Percentiles rank a stretch among this genome's conserved stretches.
Evolutionary conservation across 30 jellyfish, hydroid and myxozoan genomes (phyloP).

Genomic region (Clytia hemisphaerica): DNA sequence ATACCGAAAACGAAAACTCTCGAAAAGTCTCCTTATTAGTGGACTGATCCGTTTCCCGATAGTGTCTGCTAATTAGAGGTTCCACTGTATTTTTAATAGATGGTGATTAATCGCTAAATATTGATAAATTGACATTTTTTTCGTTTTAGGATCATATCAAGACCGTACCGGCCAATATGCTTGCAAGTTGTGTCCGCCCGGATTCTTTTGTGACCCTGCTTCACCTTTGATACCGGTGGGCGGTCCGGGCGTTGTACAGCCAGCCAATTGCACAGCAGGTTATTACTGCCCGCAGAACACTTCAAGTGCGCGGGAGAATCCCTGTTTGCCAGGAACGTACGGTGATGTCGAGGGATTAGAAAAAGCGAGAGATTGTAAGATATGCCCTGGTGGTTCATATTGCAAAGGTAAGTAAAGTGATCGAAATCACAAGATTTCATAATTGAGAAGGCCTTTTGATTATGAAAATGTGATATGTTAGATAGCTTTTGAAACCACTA

Average conservation of each 20-base stretch:
- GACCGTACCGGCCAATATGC: constrained; percentile 50
- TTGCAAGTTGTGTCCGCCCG: constrained; percentile 84
- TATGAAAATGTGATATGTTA: no score
- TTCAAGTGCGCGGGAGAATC: constrained; percentile 61
- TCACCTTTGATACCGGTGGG: constrained; percentile 32
- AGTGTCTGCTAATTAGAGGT: no score
- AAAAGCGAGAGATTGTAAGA: constrained; percentile 51
- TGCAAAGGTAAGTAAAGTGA: constrained; percentile 59
- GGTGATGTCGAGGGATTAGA: constrained; percentile 61
- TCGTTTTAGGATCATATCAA: constrained; percentile 71
- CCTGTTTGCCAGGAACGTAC: constrained; percentile 91
- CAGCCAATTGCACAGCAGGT: constrained; percentile 75
- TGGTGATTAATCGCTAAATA: no score
- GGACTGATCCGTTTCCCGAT: no score
- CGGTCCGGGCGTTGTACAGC: constrained; percentile 79
- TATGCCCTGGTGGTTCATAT: constrained; percentile 78
- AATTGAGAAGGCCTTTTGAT: no score
- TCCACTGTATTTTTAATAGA: no score
- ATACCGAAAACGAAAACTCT: no score
- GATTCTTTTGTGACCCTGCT: constrained; percentile 88
- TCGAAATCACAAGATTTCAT: no score
- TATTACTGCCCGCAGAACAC: constrained; percentile 83
- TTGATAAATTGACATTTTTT: no score
- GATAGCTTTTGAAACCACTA: no score
- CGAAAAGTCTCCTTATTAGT: no score